Evolutionary conservation across 2,113 vertebrate genomes (phyloP), one percentile per base, ranked within the genome.

Genomic region (Limanda limanda): DNA sequence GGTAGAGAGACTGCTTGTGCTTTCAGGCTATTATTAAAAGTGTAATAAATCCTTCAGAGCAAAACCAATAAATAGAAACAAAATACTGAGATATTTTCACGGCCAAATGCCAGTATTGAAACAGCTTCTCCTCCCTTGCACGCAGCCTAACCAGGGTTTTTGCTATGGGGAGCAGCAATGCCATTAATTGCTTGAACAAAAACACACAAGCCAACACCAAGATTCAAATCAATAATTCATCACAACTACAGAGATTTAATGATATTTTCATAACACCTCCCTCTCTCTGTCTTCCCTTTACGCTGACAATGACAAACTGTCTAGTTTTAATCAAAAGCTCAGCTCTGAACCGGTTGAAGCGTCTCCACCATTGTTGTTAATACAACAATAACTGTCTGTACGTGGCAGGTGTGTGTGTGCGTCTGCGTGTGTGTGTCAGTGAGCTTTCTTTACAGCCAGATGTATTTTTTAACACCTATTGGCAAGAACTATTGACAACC

Each of bases 151-250:
- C 75, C 70, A 68, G 51, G 78, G n/a, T 79, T 78, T 73, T 81
- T 86, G 75, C 82, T 85, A 63, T 78, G 40, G 84, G 84, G 81
- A 87, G 82, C 78, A 85, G 72, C 74, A 71, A 23, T 21, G 68
- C 42, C 81, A 82, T 91, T 89, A 87, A 90, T 87, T 92, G 81
- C 64, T 81, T 78, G 71, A 85, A 80, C 23, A 82, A 90, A 79
- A 63, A 57, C 70, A 37, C 6, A 5, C 69, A 83, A 58, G 27
- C 66, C 74, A 66, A 64, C 88, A 59, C 75, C 62, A 58, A 85
- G 74, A 91, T 91, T 90, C 83, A 68, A 91, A 94, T 94, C 91
- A 93, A 93, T 94, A 94, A 92, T 93, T 92, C 88, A 94, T 93
- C 82, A 90, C 83, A 90, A 86, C 91, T 82, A 87, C 89, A 82